phyloP scores from a whole-genome alignment of 2,888 invertebrate species.

The Drosophila longiperda region DNA sequence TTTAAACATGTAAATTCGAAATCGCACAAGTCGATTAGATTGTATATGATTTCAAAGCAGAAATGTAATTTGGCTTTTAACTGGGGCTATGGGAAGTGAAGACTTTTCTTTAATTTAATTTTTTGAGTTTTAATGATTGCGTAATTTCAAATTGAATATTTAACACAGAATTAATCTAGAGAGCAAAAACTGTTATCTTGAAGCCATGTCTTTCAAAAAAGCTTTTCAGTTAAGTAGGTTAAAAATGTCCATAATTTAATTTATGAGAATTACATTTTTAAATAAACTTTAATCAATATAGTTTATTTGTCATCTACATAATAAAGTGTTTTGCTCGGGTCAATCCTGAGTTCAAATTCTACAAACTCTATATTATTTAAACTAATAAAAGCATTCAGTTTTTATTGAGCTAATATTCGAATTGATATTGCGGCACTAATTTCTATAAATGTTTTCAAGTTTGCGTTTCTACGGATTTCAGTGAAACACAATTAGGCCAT shows the following conservation, averaged over 20 bases:
- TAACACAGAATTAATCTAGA: too few species aligned
- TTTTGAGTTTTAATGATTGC: too few species aligned
- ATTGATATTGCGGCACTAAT: not conserved
- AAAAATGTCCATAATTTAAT: not conserved
- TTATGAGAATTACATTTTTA: not conserved
- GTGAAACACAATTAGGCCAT: constrained; percentile 46
- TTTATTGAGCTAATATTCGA: not conserved
- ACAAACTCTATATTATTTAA: constrained; percentile 1
- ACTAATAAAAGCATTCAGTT: constrained; percentile 5
- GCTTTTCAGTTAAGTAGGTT: not conserved
- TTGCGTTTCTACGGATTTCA: constrained; percentile 6
- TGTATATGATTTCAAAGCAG: too few species aligned
- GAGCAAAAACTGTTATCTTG: too few species aligned
- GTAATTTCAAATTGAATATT: too few species aligned
- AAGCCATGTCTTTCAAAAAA: not conserved
- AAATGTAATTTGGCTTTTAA: too few species aligned
- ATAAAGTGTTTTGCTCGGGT: not conserved
- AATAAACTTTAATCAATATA: not conserved
- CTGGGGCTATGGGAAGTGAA: too few species aligned
- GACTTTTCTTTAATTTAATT: too few species aligned
- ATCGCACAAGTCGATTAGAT: too few species aligned
- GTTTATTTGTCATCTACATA: accelerated
- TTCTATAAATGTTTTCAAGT: not conserved
- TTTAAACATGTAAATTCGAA: not conserved
- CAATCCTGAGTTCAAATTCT: not conserved